Conservation (phyloP, 2,888 invertebrate species). For the Gymnosoma rotundatum region DNA sequence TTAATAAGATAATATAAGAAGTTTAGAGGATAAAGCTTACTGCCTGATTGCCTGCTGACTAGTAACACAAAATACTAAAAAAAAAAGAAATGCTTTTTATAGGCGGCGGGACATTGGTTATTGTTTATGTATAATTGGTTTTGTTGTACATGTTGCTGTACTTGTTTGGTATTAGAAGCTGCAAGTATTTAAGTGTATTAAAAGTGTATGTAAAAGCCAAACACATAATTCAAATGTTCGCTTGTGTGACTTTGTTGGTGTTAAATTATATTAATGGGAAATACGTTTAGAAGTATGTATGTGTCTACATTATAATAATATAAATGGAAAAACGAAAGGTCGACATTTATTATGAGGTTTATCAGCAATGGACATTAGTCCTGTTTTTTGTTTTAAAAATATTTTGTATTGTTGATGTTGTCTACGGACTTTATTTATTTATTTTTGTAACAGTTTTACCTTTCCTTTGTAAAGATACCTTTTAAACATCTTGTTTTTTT, state of each 20-base stretch:
- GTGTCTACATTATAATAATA: conserved; percentile 77
- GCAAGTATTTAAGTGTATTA: neutral
- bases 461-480: conserved; percentile 3
- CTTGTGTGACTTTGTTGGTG: neutral
- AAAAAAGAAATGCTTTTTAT: conserved; percentile 39
- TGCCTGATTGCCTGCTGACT: conserved; percentile 59
- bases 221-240: conserved; percentile 1
- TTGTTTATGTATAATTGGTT: conserved; percentile 58
- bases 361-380: conserved; percentile 82
- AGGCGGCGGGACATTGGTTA: conserved; percentile 59
- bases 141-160: conserved; percentile 21
- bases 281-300: conserved; percentile 7
- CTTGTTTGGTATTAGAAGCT: conserved; percentile 14
- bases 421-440: conserved; percentile 34
- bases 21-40: conserved; percentile 48
- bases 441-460: neutral
- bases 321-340: conserved; percentile 82
- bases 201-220: conserved; percentile 10
- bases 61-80: conserved; percentile 15
- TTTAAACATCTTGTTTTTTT: neutral
- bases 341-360: conserved; percentile 82
- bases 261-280: neutral
- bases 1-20: conserved; percentile 37
- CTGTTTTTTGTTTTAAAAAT: conserved; percentile 73
- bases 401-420: conserved; percentile 38